Conservation (phyloP, 2,797 vertebrate genomes). For the Myripristis jacobus region DNA sequence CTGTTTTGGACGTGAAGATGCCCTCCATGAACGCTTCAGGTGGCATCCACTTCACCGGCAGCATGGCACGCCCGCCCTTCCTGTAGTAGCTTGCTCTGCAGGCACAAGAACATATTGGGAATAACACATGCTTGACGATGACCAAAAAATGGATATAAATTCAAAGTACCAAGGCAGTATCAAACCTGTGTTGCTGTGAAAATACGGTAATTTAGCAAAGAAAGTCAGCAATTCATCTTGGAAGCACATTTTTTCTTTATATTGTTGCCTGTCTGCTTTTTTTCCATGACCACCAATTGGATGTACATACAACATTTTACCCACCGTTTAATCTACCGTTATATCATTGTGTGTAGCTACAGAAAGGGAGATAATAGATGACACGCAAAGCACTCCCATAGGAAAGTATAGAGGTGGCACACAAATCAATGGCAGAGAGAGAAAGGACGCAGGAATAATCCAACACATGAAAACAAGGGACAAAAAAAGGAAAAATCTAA, state of each 20-base stretch:
- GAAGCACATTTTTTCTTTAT: no score
- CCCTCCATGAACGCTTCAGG: conserved; percentile 95
- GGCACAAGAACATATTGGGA: no score
- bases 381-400: neutral
- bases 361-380: neutral
- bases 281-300: no score
- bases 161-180: no score
- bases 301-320: no score
- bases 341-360: neutral
- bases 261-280: no score
- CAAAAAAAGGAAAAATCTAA: conserved; percentile 7
- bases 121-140: no score
- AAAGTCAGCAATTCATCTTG: no score
- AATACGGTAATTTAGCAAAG: no score
- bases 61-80: conserved; percentile 91
- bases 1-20: conserved; percentile 95
- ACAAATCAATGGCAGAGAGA: neutral
- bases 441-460: no score
- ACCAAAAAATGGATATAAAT: no score
- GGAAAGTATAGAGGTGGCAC: neutral
- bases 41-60: conserved; percentile 96
- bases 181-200: no score
- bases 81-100: conserved; percentile 95
- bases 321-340: neutral
- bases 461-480: neutral